Evolutionary conservation across 2,113 vertebrate species (phyloP), one percentile per base, ranked within the genome.

Genomic region (Alethe diademata): DNA sequence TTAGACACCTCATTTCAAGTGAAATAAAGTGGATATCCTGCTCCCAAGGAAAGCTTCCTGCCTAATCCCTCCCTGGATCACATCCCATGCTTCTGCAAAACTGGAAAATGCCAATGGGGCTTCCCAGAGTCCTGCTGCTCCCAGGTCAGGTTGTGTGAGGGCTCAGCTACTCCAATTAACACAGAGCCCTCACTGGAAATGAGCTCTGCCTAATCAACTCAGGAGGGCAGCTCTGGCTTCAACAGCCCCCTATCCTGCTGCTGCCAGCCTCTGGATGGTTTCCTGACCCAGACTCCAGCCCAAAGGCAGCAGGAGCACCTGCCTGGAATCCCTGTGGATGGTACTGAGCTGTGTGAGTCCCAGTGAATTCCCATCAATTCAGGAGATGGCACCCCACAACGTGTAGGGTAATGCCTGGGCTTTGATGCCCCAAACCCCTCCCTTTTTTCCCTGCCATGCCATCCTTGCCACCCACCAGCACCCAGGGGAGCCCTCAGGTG

Each of bases 321-420:
- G 22, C 14, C 53, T 45, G 3, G 22, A n/a, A 17, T 48, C 75
- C 54, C 79, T 6, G 0, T 1, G 17, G 83, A 31, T 1, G 1
- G 22, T 2, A 6, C 2, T 0, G 14, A 54, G 74, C 38, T 48
- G 38, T 1, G 6, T 17, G 66, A 91, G 8, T 13, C 53, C 66
- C 69, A 54, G 71, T 35, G 4, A 43, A 86, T 79, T 58, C 78
- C 0, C 48, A 14, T 19, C 36, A 14, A 82, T 62, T 84, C 93
- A 91, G 91, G 74, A 95, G 90, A 70, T 82, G 95, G 80, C 92
- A 79, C 74, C 86, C 66, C 81, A 48, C 23, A 65, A 88, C 3
- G 9, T 8, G 35, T 10, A 73, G 78, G 40, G 40, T 40, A 14
- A 40, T 40, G 40, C 40, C 40, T 40, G 40, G 60, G 38, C 42